Base-by-base conservation (phyloP, 2,888 invertebrate species). In the Carcina quercana region DNA sequence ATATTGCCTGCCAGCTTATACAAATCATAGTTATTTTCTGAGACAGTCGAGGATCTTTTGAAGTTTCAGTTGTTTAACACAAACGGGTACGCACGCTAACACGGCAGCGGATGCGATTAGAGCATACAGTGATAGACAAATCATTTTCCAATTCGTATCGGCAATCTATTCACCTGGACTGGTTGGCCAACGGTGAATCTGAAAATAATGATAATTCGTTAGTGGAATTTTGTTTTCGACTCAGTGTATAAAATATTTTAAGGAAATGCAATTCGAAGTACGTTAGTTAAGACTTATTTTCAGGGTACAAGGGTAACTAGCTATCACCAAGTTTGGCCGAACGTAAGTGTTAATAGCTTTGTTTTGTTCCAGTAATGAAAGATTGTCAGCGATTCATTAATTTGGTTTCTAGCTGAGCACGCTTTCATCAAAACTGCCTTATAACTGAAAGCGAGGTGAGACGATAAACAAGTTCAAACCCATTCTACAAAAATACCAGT, bases 101-200 rank as follows among this genome's bases (percentile, higher is more conserved):
- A 76, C 34, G 26, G 79, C 59, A 19, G 76, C 76, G 19, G 79
- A 72, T 1, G 75, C 75, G 32, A 79, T 67, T 41, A 80, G 52
- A 35, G 73, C 72, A 41, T 70, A 76, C 37, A 76, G 38, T 1
- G 80, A 79, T 43, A 78, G 59, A 64, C 79, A 79, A 71, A 79
- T 73, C 80, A 80, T 80, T 69, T 73, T 64, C 39, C 17, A 27
- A 15, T 22, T 20, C 25, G 37, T 33, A 37, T 25, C 32, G 19
- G 24, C 22, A 27, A 45, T 5, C 11, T 5, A 11, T 24, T 6
- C 12, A 12, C 12, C 11, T 11, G 24, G 20, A n/a, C 20, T 20
- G 8, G 3, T 20, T 5, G 12, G 12, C 6, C 5, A 24, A 3
- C 24, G 12, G 24, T 6, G 12, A 6, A 24, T 4, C 8, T 10